Conservation (phyloP, 2,113 vertebrate species). For the Megaceryle maxima region DNA sequence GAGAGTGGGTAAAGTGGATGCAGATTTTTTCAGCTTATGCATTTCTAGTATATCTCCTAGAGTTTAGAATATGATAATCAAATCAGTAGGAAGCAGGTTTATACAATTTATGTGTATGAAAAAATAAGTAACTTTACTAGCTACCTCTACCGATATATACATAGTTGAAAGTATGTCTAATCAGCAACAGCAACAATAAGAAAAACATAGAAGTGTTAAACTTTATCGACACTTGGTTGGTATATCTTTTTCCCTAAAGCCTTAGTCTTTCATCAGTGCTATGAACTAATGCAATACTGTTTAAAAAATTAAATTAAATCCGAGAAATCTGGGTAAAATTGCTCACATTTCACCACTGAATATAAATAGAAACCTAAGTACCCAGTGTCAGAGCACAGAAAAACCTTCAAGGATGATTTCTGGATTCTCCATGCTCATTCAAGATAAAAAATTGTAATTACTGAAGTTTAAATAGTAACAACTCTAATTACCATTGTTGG, state of each 20-base stretch:
- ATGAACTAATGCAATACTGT: neutral
- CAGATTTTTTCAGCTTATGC: neutral
- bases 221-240: neutral
- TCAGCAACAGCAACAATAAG: neutral
- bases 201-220: neutral
- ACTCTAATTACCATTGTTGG: neutral
- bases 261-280: neutral
- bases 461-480: neutral
- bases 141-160: neutral
- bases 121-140: neutral
- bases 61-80: constrained; percentile 2
- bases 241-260: neutral
- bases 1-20: neutral
- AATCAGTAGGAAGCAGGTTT: neutral
- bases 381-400: neutral
- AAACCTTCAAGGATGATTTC: neutral
- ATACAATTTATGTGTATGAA: neutral
- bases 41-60: neutral
- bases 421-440: neutral
- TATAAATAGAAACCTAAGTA: neutral
- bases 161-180: neutral
- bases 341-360: neutral
- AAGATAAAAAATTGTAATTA: neutral
- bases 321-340: neutral
- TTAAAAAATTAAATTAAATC: neutral